Evolutionary conservation across 2,797 vertebrate genomes (phyloP).

Genomic region (Cygnus olor): DNA sequence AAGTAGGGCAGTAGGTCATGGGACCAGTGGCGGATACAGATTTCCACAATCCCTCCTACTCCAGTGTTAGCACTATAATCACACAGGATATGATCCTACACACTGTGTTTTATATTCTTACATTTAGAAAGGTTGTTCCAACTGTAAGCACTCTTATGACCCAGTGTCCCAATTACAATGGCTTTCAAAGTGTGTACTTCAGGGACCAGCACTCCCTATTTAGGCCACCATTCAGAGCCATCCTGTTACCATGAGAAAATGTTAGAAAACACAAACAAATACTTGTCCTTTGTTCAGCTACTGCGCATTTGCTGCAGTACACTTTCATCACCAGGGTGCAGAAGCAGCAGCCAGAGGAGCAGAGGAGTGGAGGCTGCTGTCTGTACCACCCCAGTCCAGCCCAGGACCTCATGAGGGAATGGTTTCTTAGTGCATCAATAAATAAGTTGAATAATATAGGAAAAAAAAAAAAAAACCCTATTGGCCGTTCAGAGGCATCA

Average conservation of each 20-base stretch:
- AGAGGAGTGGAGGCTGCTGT: neutral
- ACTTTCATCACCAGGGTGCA: neutral
- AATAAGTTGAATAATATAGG: neutral
- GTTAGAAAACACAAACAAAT: neutral
- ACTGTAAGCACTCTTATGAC: neutral
- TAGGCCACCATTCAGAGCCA: neutral
- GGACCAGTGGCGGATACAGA: neutral
- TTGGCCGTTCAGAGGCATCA: neutral
- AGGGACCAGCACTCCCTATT: neutral
- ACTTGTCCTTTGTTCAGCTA: neutral
- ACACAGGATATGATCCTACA: neutral
- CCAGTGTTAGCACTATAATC: neutral
- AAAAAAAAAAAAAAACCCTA: neutral
- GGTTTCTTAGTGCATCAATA: neutral
- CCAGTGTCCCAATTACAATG: neutral
- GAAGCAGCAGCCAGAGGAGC: neutral
- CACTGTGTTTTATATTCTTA: neutral
- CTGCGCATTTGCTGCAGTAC: neutral
- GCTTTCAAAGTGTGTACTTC: neutral
- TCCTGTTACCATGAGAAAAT: neutral
- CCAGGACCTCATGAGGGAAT: neutral
- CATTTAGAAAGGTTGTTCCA: neutral
- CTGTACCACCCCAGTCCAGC: neutral
- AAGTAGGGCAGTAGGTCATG: neutral
- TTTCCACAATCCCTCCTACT: neutral